phyloP scores from a whole-genome alignment of 64 coral and sea anemone species.

The Trachythela sp. region DNA sequence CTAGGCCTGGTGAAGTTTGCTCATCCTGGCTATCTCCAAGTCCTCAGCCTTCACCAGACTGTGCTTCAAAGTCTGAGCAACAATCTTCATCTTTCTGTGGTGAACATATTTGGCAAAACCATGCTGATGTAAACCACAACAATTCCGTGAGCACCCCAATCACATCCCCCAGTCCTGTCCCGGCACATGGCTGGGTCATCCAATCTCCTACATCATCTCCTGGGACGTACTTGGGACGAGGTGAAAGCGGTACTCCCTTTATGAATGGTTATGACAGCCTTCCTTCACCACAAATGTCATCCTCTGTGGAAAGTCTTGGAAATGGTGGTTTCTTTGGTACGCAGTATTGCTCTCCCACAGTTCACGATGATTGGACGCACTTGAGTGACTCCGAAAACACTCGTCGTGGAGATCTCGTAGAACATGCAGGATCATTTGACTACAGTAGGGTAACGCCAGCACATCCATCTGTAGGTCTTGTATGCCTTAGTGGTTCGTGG shows the following conservation, averaged over 20 bases:
- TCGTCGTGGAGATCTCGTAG: neutral
- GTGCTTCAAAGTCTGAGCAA: neutral
- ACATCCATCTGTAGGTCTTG: neutral
- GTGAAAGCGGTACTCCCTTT: neutral
- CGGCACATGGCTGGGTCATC: neutral
- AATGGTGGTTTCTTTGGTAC: neutral
- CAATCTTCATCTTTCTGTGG: neutral
- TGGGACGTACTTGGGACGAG: neutral
- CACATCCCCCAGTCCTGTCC: neutral
- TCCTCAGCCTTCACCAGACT: neutral
- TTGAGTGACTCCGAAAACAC: neutral
- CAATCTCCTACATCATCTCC: neutral
- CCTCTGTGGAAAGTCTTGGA: constrained; percentile 12
- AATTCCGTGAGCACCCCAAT: neutral
- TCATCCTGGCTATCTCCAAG: neutral
- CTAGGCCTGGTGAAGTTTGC: neutral
- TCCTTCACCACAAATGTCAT: constrained; percentile 8
- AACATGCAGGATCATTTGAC: neutral
- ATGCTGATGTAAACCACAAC: constrained; percentile 14
- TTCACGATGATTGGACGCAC: neutral
- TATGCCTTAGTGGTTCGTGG: constrained; percentile 5
- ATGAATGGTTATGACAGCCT: constrained; percentile 8
- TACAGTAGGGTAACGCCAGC: neutral
- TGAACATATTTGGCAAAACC: constrained; percentile 14
- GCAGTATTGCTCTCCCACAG: neutral